phyloP scores from a whole-genome alignment of 2,113 vertebrate species.

The Bubo bubo region DNA sequence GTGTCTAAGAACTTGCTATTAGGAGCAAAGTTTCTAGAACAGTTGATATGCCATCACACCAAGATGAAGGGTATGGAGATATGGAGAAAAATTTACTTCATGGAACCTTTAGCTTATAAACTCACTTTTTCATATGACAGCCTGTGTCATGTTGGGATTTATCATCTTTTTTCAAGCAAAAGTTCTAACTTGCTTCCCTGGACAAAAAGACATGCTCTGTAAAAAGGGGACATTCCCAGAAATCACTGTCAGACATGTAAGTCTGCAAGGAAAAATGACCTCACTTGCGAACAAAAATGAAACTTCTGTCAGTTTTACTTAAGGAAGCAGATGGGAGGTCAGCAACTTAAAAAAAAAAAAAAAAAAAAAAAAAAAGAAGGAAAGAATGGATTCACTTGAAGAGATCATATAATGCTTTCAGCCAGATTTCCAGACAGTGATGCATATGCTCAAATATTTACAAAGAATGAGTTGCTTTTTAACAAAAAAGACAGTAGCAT shows the following conservation, averaged over 20 bases:
- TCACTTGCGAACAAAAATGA: not conserved
- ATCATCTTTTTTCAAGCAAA: not conserved
- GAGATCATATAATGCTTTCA: not conserved
- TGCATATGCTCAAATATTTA: not conserved
- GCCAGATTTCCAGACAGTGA: not conserved
- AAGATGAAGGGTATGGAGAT: not conserved
- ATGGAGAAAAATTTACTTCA: not conserved
- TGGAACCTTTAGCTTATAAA: not conserved
- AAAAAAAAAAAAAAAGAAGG: not conserved
- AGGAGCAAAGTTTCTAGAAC: not conserved
- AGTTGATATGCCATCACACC: accelerated
- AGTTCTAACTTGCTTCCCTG: not conserved
- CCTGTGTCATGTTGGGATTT: not conserved
- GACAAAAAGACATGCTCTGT: not conserved
- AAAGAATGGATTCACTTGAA: not conserved
- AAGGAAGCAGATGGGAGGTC: not conserved
- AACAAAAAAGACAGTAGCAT: not conserved
- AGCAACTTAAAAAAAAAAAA: not conserved
- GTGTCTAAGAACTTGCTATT: not conserved
- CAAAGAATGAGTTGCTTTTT: not conserved
- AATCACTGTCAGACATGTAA: not conserved
- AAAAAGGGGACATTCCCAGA: not conserved
- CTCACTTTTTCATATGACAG: not conserved
- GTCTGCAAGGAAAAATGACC: not conserved
- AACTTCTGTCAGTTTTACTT: not conserved